Evolutionary conservation across 2,113 vertebrate genomes (phyloP).

Genomic region (Probosciger aterrimus): DNA sequence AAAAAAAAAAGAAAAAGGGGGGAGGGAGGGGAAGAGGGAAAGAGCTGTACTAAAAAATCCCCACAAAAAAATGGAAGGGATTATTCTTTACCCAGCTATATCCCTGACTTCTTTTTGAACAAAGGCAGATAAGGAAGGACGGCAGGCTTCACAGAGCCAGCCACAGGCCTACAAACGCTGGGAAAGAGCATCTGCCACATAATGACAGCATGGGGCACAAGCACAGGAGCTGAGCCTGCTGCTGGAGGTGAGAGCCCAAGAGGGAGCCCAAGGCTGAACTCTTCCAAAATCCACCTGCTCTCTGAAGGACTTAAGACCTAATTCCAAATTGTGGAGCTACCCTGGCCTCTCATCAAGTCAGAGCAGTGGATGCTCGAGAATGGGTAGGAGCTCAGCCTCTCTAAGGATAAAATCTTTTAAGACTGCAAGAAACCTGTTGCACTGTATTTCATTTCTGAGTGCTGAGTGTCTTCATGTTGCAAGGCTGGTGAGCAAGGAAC

Average conservation of each 20-base stretch:
- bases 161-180: background rate
- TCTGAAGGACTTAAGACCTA: background rate
- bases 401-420: background rate
- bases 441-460: background rate
- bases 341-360: background rate
- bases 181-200: background rate
- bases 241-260: background rate
- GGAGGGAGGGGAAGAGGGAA: too few relatives aligned
- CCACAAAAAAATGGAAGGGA: background rate
- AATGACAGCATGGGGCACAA: background rate
- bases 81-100: background rate
- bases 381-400: background rate
- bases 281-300: background rate
- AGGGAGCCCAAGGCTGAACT: background rate
- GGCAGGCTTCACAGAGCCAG: background rate
- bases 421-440: background rate
- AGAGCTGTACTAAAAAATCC: background rate
- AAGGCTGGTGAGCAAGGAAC: background rate
- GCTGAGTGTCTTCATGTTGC: background rate
- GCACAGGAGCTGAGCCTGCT: background rate
- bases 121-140: background rate
- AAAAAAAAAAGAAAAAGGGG: too few relatives aligned
- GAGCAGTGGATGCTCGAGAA: rapidly evolving
- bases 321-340: background rate
- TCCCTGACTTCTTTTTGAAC: background rate